Conservation (phyloP, 2,797 vertebrate genomes). For the Thaleichthys pacificus region DNA sequence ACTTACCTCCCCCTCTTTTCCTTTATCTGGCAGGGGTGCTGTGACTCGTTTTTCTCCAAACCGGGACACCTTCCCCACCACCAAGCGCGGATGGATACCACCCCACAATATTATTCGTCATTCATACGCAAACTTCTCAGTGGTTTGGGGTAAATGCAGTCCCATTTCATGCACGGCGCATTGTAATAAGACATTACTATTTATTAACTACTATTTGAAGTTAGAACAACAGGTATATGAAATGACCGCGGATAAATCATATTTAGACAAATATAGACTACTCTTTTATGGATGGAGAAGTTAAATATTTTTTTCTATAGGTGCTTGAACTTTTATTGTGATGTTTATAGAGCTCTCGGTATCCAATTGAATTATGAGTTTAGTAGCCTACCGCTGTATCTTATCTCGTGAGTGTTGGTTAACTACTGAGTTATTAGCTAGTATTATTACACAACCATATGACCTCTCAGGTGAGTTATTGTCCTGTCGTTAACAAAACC, state of each 20-base stretch:
- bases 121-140: slow-evolving; percentile 53
- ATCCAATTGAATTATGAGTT: not conserved
- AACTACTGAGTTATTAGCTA: not conserved
- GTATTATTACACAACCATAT: slow-evolving; percentile 4
- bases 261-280: too few species aligned
- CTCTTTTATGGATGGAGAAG: too few species aligned
- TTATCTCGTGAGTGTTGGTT: not conserved
- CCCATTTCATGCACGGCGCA: not conserved
- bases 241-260: too few species aligned
- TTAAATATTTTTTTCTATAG: not conserved
- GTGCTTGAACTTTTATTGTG: not conserved
- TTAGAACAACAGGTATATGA: too few species aligned
- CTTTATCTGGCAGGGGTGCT: slow-evolving; percentile 51
- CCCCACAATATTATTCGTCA: slow-evolving; percentile 63
- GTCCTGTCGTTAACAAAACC: not conserved
- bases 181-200: too few species aligned
- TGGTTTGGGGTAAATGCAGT: slow-evolving; percentile 11
- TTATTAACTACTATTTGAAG: too few species aligned
- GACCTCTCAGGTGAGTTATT: slow-evolving; percentile 4
- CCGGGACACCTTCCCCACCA: slow-evolving; percentile 77
- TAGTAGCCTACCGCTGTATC: not conserved
- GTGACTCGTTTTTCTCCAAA: slow-evolving; percentile 58
- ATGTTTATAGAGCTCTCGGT: not conserved
- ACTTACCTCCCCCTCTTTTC: slow-evolving; percentile 68
- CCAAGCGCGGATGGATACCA: slow-evolving; percentile 61